Evolutionary conservation across 2,797 vertebrate species (phyloP).

Genomic region (Borostomias antarcticus): DNA sequence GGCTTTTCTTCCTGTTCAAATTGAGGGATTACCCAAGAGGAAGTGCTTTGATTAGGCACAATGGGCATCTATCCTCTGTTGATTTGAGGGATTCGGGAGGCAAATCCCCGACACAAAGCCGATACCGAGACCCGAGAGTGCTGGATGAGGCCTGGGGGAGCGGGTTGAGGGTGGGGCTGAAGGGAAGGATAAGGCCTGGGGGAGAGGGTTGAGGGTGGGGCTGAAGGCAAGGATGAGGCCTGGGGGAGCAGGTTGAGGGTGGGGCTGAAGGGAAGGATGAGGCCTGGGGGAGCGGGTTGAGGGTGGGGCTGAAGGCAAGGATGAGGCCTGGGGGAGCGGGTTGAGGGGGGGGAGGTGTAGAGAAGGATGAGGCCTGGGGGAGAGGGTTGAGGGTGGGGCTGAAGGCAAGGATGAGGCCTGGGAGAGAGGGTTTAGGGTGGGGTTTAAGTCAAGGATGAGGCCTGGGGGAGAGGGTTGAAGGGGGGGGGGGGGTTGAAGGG

Average conservation of each 20-base stretch:
- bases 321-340: not conserved
- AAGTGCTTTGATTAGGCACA: constrained; percentile 83
- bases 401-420: constrained; percentile 55
- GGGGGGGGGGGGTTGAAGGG: constrained; percentile 40
- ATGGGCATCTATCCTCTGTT: constrained; percentile 82
- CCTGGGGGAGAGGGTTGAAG: constrained; percentile 25
- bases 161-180: not conserved
- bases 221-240: not conserved
- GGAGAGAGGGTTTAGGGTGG: not conserved
- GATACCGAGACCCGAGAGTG: constrained; percentile 61
- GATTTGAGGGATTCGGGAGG: constrained; percentile 80
- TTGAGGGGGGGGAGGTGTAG: no score
- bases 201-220: no score
- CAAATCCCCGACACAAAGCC: constrained; percentile 76
- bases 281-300: constrained; percentile 30
- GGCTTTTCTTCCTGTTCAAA: constrained; percentile 79
- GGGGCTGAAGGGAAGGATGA: constrained; percentile 52
- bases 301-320: not conserved
- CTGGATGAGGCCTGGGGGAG: constrained; percentile 54
- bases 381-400: constrained; percentile 39
- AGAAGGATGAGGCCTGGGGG: not conserved
- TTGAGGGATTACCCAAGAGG: constrained; percentile 80
- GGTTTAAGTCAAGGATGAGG: not conserved
- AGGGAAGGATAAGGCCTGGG: not conserved
- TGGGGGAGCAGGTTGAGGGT: constrained; percentile 28